These are phyloP conservation scores for Galendromus occidentalis DNA, from an alignment of 1,140 invertebrate genomes.

Conservation along the genomic window DNA sequence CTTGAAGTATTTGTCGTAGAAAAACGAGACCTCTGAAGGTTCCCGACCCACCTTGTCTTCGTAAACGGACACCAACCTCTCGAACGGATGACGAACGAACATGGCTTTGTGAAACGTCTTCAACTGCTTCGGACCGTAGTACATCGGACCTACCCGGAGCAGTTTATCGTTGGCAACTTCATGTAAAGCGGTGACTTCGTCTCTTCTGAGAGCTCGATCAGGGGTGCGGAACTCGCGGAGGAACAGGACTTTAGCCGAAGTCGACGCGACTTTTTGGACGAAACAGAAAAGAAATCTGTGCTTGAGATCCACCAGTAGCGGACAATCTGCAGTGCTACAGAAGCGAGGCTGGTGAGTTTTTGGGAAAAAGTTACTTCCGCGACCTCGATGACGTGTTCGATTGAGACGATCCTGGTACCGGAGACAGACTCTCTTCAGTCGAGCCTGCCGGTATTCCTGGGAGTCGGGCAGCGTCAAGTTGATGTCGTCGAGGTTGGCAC, in stretches of 20 bases:
- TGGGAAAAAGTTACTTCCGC: background rate
- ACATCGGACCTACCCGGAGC: slow-evolving; percentile 18
- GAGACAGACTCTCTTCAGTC: background rate
- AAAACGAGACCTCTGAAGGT: slow-evolving; percentile 16
- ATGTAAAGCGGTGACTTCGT: slow-evolving; percentile 19
- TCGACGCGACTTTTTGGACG: slow-evolving; percentile 23
- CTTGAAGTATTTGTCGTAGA: slow-evolving; percentile 18
- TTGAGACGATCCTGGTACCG: background rate
- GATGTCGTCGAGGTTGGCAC: background rate
- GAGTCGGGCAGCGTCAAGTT: background rate
- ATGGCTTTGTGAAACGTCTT: slow-evolving; percentile 24
- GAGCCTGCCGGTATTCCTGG: background rate
- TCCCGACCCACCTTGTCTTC: slow-evolving; percentile 22
- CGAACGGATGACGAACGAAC: slow-evolving; percentile 26
- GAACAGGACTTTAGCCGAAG: slow-evolving; percentile 21
- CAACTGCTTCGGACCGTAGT: slow-evolving; percentile 12
- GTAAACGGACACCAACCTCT: slow-evolving; percentile 25
- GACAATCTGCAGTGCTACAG: slow-evolving; percentile 18
- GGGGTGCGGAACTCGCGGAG: slow-evolving; percentile 16
- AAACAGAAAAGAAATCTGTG: slow-evolving; percentile 19
- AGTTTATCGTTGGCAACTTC: slow-evolving; percentile 20
- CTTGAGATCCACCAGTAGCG: slow-evolving; percentile 18
- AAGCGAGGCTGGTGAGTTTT: background rate
- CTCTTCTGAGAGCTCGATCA: background rate
- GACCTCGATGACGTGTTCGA: background rate